phyloP scores from a whole-genome alignment of 2,888 invertebrate species.

The Melangyna quadrimaculata region DNA sequence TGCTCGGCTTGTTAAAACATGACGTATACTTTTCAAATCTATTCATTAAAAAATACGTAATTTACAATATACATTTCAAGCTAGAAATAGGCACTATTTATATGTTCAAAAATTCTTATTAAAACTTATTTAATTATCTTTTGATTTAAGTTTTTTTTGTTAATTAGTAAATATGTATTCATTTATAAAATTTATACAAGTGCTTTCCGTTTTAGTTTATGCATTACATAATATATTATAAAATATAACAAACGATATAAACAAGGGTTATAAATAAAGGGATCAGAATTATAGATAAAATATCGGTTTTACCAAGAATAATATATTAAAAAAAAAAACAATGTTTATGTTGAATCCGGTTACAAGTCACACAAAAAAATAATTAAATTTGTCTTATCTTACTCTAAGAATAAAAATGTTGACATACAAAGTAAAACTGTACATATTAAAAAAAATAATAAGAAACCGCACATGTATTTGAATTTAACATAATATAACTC shows the following conservation, averaged over 20 bases:
- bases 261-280: constrained; percentile 54
- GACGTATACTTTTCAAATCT: constrained; percentile 2
- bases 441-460: constrained; percentile 33
- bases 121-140: constrained; percentile 36
- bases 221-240: neutral
- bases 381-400: neutral
- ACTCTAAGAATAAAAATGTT: constrained; percentile 46
- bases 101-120: constrained; percentile 45
- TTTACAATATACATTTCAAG: constrained; percentile 47
- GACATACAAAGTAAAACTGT: constrained; percentile 34
- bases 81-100: constrained; percentile 58
- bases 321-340: neutral
- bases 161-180: constrained; percentile 18
- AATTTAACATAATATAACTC: neutral
- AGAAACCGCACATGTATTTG: neutral
- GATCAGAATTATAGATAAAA: constrained; percentile 15
- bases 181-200: constrained; percentile 44
- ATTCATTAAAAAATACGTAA: neutral
- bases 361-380: neutral
- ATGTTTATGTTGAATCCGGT: neutral
- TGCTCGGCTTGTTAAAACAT: constrained; percentile 8
- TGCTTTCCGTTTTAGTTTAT: constrained; percentile 31
- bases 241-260: constrained; percentile 27
- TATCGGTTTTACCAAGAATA: constrained; percentile 38
- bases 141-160: neutral